Evolutionary conservation across 2,113 vertebrate genomes (phyloP).

Genomic region (Rhinopomastus cyanomelas): DNA sequence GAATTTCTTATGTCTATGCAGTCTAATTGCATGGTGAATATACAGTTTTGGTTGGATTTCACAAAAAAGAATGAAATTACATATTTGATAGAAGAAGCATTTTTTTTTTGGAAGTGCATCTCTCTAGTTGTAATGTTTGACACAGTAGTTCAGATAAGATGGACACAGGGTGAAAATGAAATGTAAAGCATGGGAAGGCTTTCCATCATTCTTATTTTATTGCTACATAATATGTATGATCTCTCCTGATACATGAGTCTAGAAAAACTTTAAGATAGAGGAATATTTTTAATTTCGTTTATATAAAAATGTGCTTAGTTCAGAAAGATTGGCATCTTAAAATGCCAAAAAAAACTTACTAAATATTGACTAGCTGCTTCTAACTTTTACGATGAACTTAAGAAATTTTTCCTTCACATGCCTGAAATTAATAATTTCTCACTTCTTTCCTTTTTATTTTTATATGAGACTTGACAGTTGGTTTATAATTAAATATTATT

Average conservation of each 20-base stretch:
- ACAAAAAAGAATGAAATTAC: not conserved
- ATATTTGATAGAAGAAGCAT: not conserved
- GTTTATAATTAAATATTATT: not conserved
- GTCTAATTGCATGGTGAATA: not conserved
- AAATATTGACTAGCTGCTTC: not conserved
- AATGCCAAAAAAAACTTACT: not conserved
- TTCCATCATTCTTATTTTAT: not conserved
- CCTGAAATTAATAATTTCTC: not conserved
- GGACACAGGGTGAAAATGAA: not conserved
- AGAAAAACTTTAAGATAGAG: accelerated
- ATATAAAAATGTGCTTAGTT: not conserved
- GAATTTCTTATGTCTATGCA: not conserved
- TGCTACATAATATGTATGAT: not conserved
- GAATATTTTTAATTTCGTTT: not conserved
- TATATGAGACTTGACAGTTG: not conserved
- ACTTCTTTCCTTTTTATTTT: not conserved
- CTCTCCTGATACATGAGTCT: not conserved
- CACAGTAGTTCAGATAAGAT: not conserved
- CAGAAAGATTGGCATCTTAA: not conserved
- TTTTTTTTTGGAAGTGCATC: not conserved
- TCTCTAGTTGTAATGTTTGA: not conserved
- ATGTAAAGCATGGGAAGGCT: not conserved
- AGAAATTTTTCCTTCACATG: not conserved
- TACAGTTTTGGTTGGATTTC: not conserved
- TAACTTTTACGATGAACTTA: not conserved